Percentiles rank a stretch among this genome's conserved stretches.
Evolutionary conservation across 2,113 vertebrate genomes (phyloP).

Genomic region (Nibea albiflora): DNA sequence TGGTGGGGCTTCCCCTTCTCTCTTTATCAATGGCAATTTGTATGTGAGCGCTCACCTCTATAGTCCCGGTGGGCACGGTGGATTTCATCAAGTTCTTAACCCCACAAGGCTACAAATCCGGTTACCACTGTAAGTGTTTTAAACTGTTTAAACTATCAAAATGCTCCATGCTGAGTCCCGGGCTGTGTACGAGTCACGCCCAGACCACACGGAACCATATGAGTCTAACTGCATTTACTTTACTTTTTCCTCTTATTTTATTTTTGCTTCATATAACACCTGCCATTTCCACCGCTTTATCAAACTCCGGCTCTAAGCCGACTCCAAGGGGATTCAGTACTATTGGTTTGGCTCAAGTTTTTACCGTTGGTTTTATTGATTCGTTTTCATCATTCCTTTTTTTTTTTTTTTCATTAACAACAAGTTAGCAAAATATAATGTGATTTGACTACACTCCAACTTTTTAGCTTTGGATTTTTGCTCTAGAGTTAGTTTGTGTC

Average conservation of each 20-base stretch:
- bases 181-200: slow-evolving; percentile 40
- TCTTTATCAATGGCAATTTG: slow-evolving; percentile 81
- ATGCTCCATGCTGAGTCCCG: slow-evolving; percentile 62
- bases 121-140: slow-evolving; percentile 82
- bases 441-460: slow-evolving; percentile 31
- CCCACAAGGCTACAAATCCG: slow-evolving; percentile 81
- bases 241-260: slow-evolving; percentile 46
- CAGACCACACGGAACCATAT: slow-evolving; percentile 53
- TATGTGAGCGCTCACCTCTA: slow-evolving; percentile 79
- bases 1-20: slow-evolving; percentile 65
- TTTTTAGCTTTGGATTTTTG: slow-evolving; percentile 31
- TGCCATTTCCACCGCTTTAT: slow-evolving; percentile 70
- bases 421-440: slow-evolving; percentile 52
- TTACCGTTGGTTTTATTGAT: slow-evolving; percentile 62
- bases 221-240: slow-evolving; percentile 71
- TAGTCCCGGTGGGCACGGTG: slow-evolving; percentile 68
- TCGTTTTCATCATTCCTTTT: slow-evolving; percentile 62
- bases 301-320: slow-evolving; percentile 49
- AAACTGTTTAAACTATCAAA: slow-evolving; percentile 75
- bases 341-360: slow-evolving; percentile 65
- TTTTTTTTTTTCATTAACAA: slow-evolving; percentile 68
- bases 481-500: not conserved
- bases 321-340: slow-evolving; percentile 60
- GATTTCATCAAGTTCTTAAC: slow-evolving; percentile 81
- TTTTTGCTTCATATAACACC: slow-evolving; percentile 73